Conservation (phyloP, 2,888 invertebrate species). For the Leptinotarsa juncta region DNA sequence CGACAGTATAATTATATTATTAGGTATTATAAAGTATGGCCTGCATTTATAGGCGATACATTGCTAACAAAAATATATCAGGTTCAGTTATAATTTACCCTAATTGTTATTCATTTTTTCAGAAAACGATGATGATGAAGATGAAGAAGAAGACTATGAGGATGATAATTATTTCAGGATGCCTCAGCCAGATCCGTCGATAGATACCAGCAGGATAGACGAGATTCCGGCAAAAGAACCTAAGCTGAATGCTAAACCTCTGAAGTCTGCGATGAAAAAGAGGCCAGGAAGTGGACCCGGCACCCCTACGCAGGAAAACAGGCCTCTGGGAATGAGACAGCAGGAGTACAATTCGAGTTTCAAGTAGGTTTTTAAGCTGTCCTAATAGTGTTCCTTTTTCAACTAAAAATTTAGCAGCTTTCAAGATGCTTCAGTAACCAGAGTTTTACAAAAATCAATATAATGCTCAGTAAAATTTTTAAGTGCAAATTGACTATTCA, state of each 20-base stretch:
- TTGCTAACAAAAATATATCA: too few species aligned
- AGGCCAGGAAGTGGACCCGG: constrained; percentile 76
- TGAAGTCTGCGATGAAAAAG: constrained; percentile 93
- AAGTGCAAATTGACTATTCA: too few species aligned
- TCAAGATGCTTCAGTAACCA: too few species aligned
- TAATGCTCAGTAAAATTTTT: too few species aligned
- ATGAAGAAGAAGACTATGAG: constrained; percentile 62
- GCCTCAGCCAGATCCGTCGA: constrained; percentile 74
- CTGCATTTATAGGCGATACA: too few species aligned
- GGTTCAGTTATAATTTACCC: too few species aligned
- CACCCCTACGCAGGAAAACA: constrained; percentile 77
- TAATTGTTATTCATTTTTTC: neutral
- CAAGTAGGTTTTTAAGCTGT: constrained; percentile 74
- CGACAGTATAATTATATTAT: too few species aligned
- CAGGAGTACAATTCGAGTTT: constrained; percentile 79
- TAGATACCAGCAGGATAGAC: constrained; percentile 87
- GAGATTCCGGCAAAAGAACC: constrained; percentile 85
- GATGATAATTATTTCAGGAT: constrained; percentile 71
- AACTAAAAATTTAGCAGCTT: too few species aligned
- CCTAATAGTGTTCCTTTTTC: neutral
- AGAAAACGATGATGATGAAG: constrained; percentile 47
- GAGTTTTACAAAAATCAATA: too few species aligned
- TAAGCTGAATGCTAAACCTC: constrained; percentile 89
- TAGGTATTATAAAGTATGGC: too few species aligned
- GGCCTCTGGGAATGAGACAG: constrained; percentile 71